Base-by-base conservation (phyloP, 2,888 invertebrate species). In the Drosophila kambysellisi region DNA sequence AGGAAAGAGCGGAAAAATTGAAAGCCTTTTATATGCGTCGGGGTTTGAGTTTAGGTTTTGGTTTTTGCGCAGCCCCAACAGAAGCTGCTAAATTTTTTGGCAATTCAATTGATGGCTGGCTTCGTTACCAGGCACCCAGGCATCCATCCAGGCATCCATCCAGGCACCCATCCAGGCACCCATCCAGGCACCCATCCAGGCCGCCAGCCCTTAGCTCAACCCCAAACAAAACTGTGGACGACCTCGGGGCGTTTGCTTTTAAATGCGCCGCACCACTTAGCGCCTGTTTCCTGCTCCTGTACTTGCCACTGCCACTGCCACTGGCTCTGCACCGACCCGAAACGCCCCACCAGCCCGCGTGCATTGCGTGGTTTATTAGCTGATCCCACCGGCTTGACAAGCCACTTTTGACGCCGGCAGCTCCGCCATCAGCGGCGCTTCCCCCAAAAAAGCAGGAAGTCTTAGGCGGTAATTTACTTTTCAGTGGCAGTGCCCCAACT, bases 401-500 rank as follows among this genome's bases (percentile, higher is more conserved):
- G 84, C 82, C 82, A 84, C 84, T 84, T 88, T 84, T 84, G 84
- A 84, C 83, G 76, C 85, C 76, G 72, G 69, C 63, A 58, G 46
- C 48, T 6, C 72, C 67, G 72, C 67, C 68, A 52, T 48, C 54
- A 4, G 17, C 35, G 48, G 60, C 59, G 52, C 62, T 48, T 48
- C 15, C 57, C 52, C 65, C 54, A 63, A 51, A 56, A 64, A 82
- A 77, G 25, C 88, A 82, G 85, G 88, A 85, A 88, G 86, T 88
- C 85, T 85, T 85, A 78, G 82, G 75, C 83, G 85, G 83, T 85
- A 85, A 85, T 85, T 85, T 88, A 85, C 88, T 86, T 85, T 88
- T 85, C 83, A 82, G 82, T 74, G 75, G 73, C 79, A 82, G 82
- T 74, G 75, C 74, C 79, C 74, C 71, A 74, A 72, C 83, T 80